Conservation (phyloP, 2,888 invertebrate species). For the Drosophila anceps region DNA sequence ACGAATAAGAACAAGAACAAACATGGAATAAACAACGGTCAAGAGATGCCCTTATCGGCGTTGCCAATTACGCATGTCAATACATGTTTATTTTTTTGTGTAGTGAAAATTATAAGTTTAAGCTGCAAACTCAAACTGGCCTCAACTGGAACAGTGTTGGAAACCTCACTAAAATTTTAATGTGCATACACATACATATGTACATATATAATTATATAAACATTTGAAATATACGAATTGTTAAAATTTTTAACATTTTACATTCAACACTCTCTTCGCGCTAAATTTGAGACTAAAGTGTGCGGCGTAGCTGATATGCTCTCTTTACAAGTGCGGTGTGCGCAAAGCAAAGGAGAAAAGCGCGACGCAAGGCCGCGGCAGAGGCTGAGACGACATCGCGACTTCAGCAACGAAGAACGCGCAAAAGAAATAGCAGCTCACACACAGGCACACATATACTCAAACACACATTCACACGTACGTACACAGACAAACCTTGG, state of each 20-base stretch:
- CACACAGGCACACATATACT: conserved; percentile 24
- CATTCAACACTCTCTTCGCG: not conserved
- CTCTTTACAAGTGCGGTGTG: conserved; percentile 29
- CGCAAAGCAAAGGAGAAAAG: conserved; percentile 60
- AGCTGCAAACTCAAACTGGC: too few species aligned
- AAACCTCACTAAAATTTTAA: not conserved
- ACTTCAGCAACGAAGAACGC: conserved; percentile 48
- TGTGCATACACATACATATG: not conserved
- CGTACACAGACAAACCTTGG: conserved; percentile 30
- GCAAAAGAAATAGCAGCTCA: conserved; percentile 60
- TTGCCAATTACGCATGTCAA: not conserved
- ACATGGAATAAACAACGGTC: not conserved
- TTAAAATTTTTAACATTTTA: not conserved
- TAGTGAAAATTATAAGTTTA: not conserved
- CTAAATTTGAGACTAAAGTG: not conserved
- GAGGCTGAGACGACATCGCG: conserved; percentile 45
- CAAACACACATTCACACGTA: conserved; percentile 18
- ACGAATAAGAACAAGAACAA: conserved; percentile 48
- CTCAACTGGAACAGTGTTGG: not conserved
- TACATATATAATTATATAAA: not conserved
- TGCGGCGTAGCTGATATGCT: conserved; percentile 36
- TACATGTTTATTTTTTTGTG: not conserved
- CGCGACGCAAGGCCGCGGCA: conserved; percentile 63
- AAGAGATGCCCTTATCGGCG: conserved; percentile 27
- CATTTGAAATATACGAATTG: too few species aligned